These are phyloP conservation scores for Sphaeramia orbicularis DNA, from an alignment of 2,797 vertebrate genomes.

Conservation along the genomic window DNA sequence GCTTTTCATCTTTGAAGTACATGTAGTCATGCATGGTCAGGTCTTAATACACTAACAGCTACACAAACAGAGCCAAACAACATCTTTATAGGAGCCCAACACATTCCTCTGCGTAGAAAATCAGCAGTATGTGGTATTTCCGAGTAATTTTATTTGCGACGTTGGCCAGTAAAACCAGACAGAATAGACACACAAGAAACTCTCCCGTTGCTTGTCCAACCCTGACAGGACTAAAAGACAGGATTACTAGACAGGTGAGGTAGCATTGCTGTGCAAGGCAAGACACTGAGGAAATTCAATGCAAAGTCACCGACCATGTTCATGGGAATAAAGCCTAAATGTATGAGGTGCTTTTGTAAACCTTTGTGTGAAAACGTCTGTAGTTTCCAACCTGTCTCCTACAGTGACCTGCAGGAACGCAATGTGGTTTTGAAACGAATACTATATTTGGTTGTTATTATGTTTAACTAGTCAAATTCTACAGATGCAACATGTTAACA, in stretches of 20 bases:
- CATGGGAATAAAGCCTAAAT: too few species aligned
- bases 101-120: slow-evolving; percentile 48
- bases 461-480: not conserved
- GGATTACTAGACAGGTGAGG: slow-evolving; percentile 48
- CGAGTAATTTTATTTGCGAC: slow-evolving; percentile 29
- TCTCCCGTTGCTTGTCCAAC: slow-evolving; percentile 30
- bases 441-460: too few species aligned
- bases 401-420: too few species aligned
- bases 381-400: too few species aligned
- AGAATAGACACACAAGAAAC: slow-evolving; percentile 58
- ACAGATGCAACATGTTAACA: not conserved
- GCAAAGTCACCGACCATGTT: too few species aligned
- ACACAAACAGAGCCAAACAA: slow-evolving; percentile 64
- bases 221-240: slow-evolving; percentile 55
- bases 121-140: slow-evolving; percentile 40
- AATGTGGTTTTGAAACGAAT: too few species aligned
- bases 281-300: slow-evolving; percentile 11
- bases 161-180: slow-evolving; percentile 60
- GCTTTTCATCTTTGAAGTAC: slow-evolving; percentile 39
- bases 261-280: slow-evolving; percentile 56
- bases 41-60: slow-evolving; percentile 36
- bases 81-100: slow-evolving; percentile 41
- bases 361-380: too few species aligned
- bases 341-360: too few species aligned
- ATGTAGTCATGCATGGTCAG: slow-evolving; percentile 65